Conservation (phyloP, 2,888 invertebrate species). For the Heteropelma amictum region DNA sequence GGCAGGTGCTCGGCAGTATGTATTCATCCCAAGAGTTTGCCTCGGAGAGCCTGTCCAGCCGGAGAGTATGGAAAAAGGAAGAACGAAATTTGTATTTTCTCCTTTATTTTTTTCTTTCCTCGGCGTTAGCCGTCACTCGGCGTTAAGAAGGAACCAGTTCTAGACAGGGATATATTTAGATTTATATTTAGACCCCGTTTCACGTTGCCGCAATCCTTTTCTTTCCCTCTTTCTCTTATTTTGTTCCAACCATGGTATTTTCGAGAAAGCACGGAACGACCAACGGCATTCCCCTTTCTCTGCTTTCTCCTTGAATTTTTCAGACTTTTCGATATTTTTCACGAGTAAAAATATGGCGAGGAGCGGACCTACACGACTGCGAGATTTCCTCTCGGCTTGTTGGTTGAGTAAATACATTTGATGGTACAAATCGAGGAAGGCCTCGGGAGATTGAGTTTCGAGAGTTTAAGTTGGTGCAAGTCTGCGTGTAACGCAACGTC, state of each 20-base stretch:
- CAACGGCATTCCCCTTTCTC: background rate
- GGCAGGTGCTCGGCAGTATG: slow-evolving; percentile 49
- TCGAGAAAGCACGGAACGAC: slow-evolving; percentile 41
- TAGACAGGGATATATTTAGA: slow-evolving; percentile 50
- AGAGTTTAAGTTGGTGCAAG: background rate
- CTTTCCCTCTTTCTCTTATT: slow-evolving; percentile 37
- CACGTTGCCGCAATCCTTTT: slow-evolving; percentile 46
- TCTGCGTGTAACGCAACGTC: slow-evolving; percentile 33
- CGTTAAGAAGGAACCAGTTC: slow-evolving; percentile 49
- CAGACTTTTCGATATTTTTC: slow-evolving; percentile 51
- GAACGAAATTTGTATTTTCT: slow-evolving; percentile 49
- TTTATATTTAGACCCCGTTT: slow-evolving; percentile 52
- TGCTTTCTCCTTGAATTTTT: background rate
- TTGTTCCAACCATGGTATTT: slow-evolving; percentile 42
- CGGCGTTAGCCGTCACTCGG: slow-evolving; percentile 51
- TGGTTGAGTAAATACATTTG: slow-evolving; percentile 58
- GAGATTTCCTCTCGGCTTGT: slow-evolving; percentile 53
- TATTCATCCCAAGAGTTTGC: slow-evolving; percentile 30
- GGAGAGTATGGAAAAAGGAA: slow-evolving; percentile 13
- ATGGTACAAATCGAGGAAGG: slow-evolving; percentile 18
- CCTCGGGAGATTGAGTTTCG: background rate
- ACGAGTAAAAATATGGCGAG: slow-evolving; percentile 12
- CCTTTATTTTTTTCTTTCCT: no score
- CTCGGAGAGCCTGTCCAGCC: slow-evolving; percentile 33
- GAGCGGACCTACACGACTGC: slow-evolving; percentile 23